Evolutionary conservation across 2,888 invertebrate species (phyloP).

Genomic region (Bembecia ichneumoniformis): DNA sequence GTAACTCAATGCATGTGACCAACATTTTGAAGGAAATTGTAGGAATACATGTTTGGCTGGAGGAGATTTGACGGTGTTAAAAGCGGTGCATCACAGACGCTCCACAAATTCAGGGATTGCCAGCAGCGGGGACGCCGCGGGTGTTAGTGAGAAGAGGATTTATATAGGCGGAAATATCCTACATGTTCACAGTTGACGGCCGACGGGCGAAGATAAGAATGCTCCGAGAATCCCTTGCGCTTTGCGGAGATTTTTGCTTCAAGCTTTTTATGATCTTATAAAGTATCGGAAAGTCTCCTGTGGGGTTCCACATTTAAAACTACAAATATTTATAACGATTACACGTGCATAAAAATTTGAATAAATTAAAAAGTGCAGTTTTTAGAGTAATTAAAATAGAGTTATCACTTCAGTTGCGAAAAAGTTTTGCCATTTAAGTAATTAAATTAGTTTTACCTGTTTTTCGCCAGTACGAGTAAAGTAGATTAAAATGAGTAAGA

Average conservation of each 20-base stretch:
- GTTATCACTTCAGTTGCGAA: no score
- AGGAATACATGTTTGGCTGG: not conserved
- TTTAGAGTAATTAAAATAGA: no score
- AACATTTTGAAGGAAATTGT: no score
- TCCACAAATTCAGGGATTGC: slow-evolving; percentile 57
- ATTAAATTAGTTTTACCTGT: no score
- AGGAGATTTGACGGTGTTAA: slow-evolving; percentile 38
- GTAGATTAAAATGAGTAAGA: no score
- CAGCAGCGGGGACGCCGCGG: slow-evolving; percentile 33
- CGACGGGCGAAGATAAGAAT: slow-evolving; percentile 46
- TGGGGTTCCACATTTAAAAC: no score
- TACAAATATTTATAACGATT: no score
- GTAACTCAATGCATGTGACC: no score
- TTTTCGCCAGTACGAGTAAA: no score
- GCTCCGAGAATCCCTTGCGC: slow-evolving; percentile 9
- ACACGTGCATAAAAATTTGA: no score
- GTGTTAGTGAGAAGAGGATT: slow-evolving; percentile 51
- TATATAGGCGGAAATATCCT: slow-evolving; percentile 59
- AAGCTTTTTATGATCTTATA: not conserved
- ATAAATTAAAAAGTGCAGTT: no score
- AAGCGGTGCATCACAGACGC: slow-evolving; percentile 40
- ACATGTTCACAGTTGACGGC: slow-evolving; percentile 53
- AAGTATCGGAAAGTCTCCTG: not conserved
- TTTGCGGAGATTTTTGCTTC: not conserved
- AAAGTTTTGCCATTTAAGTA: no score